Evolutionary conservation across 2,113 vertebrate species (phyloP).

Genomic region (Sterrhoptilus dennistouni): DNA sequence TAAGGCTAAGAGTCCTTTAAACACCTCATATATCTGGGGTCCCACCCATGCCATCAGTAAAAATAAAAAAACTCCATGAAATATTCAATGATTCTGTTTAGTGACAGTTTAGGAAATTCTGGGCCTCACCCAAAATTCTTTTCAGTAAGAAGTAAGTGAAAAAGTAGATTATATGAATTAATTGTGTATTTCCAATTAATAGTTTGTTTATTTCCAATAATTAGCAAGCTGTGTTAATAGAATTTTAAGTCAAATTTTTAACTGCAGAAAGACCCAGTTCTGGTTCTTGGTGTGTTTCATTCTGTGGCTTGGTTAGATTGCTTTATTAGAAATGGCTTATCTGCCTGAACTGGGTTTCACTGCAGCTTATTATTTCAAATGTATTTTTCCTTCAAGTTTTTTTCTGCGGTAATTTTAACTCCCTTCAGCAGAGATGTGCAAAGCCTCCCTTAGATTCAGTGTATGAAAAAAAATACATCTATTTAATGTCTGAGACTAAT

Average conservation of each 20-base stretch:
- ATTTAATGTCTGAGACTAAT: neutral
- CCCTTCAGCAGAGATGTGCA: neutral
- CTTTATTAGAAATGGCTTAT: neutral
- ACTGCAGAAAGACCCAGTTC: neutral
- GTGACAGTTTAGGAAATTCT: neutral
- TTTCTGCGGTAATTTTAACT: neutral
- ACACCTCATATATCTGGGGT: accelerated
- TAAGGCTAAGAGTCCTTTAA: neutral
- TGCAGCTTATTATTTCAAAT: neutral
- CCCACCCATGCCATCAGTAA: neutral
- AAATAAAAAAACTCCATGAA: neutral
- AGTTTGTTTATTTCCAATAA: neutral
- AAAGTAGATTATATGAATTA: neutral
- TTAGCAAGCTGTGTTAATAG: neutral
- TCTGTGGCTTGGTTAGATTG: neutral
- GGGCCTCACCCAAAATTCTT: neutral
- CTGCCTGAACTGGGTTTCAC: neutral
- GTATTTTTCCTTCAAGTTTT: neutral
- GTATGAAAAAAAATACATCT: neutral
- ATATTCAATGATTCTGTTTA: neutral
- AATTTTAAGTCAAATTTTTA: neutral
- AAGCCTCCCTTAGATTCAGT: neutral
- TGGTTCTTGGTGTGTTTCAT: neutral
- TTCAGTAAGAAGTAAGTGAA: neutral
- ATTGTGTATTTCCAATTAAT: too few relatives aligned